Evolutionary conservation across 2,888 invertebrate genomes (phyloP).

Genomic region (Caenorhabditis afra): DNA sequence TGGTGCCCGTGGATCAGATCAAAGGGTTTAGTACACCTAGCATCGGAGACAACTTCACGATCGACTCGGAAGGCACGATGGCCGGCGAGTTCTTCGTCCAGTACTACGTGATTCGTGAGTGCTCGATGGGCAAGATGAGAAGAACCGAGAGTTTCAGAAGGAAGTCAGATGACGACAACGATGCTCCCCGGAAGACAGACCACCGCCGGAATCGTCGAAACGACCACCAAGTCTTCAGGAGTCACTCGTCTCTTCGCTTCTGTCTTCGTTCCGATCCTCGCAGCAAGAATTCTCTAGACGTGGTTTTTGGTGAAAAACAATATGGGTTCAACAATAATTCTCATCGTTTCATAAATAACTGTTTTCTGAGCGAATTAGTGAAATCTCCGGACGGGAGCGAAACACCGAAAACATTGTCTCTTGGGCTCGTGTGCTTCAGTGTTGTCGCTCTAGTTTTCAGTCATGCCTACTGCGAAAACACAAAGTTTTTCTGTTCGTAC

Average conservation of each 20-base stretch:
- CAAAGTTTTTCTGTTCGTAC: too few species aligned
- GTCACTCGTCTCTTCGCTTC: slow-evolving; percentile 24
- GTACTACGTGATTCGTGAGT: slow-evolving; percentile 40
- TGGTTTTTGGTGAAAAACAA: not conserved
- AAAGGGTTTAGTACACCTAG: not conserved
- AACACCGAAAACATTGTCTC: too few species aligned
- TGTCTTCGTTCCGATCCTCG: slow-evolving; percentile 22
- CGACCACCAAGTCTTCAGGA: slow-evolving; percentile 30
- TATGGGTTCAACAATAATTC: slow-evolving; percentile 22
- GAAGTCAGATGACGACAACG: slow-evolving; percentile 12
- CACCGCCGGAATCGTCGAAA: slow-evolving; percentile 16
- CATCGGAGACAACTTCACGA: slow-evolving; percentile 16
- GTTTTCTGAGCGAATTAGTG: not conserved
- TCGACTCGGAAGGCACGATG: not conserved
- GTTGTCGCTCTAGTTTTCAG: too few species aligned
- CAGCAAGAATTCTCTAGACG: slow-evolving; percentile 15
- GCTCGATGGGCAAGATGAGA: too few species aligned
- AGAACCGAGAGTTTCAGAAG: slow-evolving; percentile 27
- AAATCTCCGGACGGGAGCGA: too few species aligned
- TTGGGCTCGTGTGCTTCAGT: too few species aligned
- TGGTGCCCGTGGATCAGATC: slow-evolving; percentile 1
- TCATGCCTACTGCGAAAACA: too few species aligned
- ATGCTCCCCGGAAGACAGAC: slow-evolving; percentile 36
- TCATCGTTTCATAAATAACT: slow-evolving; percentile 16
- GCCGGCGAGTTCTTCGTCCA: slow-evolving; percentile 48